These are phyloP conservation scores for Catharus bicknelli DNA, from an alignment of 2,113 vertebrate genomes.

Conservation along the genomic window DNA sequence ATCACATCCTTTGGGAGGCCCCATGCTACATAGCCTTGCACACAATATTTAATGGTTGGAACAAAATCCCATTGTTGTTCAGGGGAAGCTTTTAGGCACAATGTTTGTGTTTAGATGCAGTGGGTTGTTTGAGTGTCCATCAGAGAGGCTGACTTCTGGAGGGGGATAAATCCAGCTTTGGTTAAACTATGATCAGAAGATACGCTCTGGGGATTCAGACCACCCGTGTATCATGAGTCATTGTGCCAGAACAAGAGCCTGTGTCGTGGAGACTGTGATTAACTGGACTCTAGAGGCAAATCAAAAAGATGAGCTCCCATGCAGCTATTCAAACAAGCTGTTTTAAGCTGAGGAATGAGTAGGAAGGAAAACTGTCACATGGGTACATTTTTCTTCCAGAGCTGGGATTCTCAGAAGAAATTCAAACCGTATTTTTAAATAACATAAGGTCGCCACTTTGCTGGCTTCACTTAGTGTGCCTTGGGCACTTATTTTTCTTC, in stretches of 20 bases:
- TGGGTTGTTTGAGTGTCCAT: background rate
- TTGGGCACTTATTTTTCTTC: background rate
- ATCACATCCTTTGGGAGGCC: background rate
- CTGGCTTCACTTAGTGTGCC: background rate
- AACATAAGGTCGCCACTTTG: rapidly evolving
- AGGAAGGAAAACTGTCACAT: background rate
- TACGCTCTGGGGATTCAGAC: background rate
- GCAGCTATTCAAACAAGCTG: background rate
- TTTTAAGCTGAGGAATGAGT: background rate
- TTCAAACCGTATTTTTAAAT: background rate
- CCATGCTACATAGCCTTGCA: background rate
- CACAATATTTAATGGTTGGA: background rate
- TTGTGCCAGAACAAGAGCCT: background rate
- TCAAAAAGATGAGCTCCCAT: background rate
- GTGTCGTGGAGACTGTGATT: background rate
- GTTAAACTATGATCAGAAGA: constrained; percentile 3
- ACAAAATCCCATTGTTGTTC: background rate
- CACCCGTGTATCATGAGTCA: constrained; percentile 21
- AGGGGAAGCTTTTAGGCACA: background rate
- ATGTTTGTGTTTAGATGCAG: constrained; percentile 14
- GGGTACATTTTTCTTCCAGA: background rate
- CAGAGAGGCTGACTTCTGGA: background rate
- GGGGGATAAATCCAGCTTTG: constrained; percentile 5
- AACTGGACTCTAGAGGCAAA: background rate
- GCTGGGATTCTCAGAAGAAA: background rate